Conservation (phyloP, 1,140 invertebrate genomes). For the Delia radicum region DNA sequence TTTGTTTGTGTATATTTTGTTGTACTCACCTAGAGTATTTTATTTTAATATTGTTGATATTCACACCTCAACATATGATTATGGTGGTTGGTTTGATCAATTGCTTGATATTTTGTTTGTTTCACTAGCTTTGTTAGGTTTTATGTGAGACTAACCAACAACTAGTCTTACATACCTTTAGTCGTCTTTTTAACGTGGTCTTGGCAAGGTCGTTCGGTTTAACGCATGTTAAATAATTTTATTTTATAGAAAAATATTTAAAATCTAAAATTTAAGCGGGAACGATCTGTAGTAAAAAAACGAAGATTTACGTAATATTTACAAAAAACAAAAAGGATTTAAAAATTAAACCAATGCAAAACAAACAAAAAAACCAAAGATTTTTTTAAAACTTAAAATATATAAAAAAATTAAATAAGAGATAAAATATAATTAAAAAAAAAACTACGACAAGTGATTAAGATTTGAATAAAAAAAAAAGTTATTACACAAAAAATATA, state of each 20-base stretch:
- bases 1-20: background rate
- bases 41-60: constrained; percentile 7
- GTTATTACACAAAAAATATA: background rate
- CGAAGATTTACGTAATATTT: background rate
- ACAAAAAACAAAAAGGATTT: background rate
- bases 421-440: background rate
- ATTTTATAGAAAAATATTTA: background rate
- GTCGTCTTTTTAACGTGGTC: constrained; percentile 20
- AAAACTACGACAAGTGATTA: background rate
- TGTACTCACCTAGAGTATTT: too few species aligned
- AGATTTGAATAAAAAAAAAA: background rate
- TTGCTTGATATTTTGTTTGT: background rate
- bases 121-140: background rate
- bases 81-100: constrained; percentile 20
- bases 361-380: background rate
- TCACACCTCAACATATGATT: constrained; percentile 18
- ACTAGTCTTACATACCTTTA: constrained; percentile 17
- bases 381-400: background rate
- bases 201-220: constrained; percentile 19
- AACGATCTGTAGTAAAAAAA: background rate
- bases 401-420: background rate
- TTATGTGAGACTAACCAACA: constrained; percentile 9
- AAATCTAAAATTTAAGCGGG: background rate
- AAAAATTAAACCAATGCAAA: background rate
- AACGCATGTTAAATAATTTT: background rate